Conservation (phyloP, 2,888 invertebrate genomes). For the Drosophila parthenogenetica region DNA sequence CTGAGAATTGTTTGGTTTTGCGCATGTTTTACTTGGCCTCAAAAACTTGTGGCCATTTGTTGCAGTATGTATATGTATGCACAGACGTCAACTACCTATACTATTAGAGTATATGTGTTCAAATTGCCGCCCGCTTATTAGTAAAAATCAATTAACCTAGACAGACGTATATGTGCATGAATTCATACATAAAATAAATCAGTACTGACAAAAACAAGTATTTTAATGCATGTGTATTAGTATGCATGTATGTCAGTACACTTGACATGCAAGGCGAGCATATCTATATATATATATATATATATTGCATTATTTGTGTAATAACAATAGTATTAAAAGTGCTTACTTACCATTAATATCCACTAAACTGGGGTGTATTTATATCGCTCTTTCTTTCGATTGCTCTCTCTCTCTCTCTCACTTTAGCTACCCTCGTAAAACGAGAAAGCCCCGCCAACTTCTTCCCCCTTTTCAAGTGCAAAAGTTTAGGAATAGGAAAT, state of each 20-base stretch:
- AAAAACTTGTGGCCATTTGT: constrained; percentile 57
- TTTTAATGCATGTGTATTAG: constrained; percentile 1
- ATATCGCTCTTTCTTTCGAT: constrained; percentile 20
- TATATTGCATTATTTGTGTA: constrained; percentile 1
- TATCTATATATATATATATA: constrained; percentile 2
- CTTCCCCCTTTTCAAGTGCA: constrained; percentile 1
- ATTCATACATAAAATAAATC: not conserved
- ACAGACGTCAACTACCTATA: not conserved
- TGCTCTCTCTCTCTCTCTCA: constrained; percentile 14
- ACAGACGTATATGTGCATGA: constrained; percentile 1
- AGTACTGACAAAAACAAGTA: constrained; percentile 2
- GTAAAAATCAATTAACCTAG: constrained; percentile 56
- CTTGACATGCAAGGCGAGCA: constrained; percentile 22
- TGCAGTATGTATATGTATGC: constrained; percentile 16
- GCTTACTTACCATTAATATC: constrained; percentile 40
- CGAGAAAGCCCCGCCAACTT: constrained; percentile 2
- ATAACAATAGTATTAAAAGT: constrained; percentile 42
- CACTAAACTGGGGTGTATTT: constrained; percentile 33
- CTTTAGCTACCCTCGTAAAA: constrained; percentile 37
- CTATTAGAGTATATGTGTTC: constrained; percentile 7
- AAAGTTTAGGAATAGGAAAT: constrained; percentile 62
- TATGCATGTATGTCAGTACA: constrained; percentile 13
- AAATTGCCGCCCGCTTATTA: constrained; percentile 29
- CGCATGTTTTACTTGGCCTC: constrained; percentile 68
- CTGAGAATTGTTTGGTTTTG: constrained; percentile 52